These are phyloP conservation scores for Octomys mimax DNA, from an alignment of 2,797 vertebrate genomes.

Conservation along the genomic window DNA sequence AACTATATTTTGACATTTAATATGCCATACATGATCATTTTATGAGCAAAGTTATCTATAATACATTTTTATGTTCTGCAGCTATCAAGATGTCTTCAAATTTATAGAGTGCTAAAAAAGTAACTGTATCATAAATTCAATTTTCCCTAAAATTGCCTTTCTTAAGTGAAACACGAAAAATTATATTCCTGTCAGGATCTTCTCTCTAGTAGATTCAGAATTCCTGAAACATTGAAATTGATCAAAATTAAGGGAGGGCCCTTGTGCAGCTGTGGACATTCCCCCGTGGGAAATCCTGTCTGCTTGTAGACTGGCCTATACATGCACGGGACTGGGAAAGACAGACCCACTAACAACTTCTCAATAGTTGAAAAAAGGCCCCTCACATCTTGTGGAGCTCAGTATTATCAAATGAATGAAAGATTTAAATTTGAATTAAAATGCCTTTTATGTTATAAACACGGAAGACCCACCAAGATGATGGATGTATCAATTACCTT, in stretches of 20 bases:
- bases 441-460: not conserved
- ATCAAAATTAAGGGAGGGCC: conserved; percentile 48
- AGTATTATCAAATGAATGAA: not conserved
- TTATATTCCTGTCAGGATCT: conserved; percentile 66
- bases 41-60: conserved; percentile 76
- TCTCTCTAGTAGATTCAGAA: conserved; percentile 10
- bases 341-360: not conserved
- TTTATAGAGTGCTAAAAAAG: conserved; percentile 79
- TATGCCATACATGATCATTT: conserved; percentile 76
- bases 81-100: conserved; percentile 72
- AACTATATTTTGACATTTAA: conserved; percentile 78
- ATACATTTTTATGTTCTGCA: conserved; percentile 82
- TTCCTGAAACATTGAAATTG: conserved; percentile 65
- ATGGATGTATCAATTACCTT: not conserved
- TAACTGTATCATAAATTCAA: conserved; percentile 79
- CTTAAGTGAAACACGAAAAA: conserved; percentile 74
- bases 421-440: not conserved
- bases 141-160: conserved; percentile 77
- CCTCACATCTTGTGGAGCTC: not conserved
- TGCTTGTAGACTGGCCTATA: not conserved
- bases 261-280: not conserved
- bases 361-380: not conserved
- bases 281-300: not conserved
- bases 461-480: not conserved
- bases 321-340: not conserved